Percentiles rank a stretch among this genome's conserved stretches.
Evolutionary conservation across 2,797 vertebrate genomes (phyloP).

Genomic region (Hybognathus amarus): DNA sequence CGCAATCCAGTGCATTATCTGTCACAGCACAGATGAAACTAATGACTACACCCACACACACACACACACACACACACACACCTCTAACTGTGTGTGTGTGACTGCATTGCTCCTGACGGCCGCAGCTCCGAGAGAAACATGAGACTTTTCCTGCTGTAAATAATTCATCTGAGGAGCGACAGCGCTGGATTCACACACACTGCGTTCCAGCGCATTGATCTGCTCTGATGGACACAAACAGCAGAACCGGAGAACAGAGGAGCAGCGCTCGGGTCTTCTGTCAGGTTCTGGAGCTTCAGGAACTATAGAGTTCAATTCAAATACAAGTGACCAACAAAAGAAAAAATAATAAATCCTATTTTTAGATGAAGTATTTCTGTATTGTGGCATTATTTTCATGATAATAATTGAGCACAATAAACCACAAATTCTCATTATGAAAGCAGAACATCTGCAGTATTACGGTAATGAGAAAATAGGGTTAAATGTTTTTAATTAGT

Average conservation of each 20-base stretch:
- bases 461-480: background rate
- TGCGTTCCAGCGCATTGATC: slow-evolving; percentile 67
- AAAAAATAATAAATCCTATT: background rate
- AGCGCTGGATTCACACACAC: slow-evolving; percentile 58
- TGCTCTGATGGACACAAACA: background rate
- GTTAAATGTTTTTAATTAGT: slow-evolving; percentile 21
- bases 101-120: slow-evolving; percentile 3
- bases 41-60: slow-evolving; percentile 24
- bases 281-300: background rate
- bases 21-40: slow-evolving; percentile 54
- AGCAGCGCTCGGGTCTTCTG: background rate
- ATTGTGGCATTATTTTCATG: background rate
- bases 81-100: slow-evolving; percentile 9
- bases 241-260: slow-evolving; percentile 11
- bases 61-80: background rate
- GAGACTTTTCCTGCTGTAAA: slow-evolving; percentile 67
- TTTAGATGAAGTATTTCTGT: background rate
- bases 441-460: slow-evolving; percentile 4
- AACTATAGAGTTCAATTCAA: no score
- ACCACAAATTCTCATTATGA: background rate
- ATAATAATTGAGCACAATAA: background rate
- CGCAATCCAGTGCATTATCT: slow-evolving; percentile 52
- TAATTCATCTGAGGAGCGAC: slow-evolving; percentile 70
- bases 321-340: background rate
- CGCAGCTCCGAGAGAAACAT: background rate